Evolutionary conservation across 2,797 vertebrate genomes (phyloP).

Genomic region (Aeoliscus strigatus): DNA sequence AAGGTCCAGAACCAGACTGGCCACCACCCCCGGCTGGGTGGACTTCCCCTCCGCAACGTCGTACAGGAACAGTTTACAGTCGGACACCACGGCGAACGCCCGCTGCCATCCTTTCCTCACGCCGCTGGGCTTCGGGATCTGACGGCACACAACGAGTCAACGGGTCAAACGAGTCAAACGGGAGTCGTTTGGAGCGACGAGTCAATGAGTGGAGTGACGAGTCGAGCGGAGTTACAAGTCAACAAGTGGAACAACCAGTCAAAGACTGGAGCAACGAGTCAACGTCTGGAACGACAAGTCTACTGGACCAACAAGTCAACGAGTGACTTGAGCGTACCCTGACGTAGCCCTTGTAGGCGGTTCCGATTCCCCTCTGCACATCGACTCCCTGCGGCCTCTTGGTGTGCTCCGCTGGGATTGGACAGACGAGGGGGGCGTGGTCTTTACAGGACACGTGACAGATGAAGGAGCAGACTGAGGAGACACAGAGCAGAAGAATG

Average conservation of each 20-base stretch:
- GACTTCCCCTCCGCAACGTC: conserved; percentile 93
- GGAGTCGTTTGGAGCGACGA: neutral
- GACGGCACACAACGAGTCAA: neutral
- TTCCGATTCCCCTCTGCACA: conserved; percentile 94
- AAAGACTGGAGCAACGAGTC: neutral
- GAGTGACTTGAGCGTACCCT: conserved; percentile 76
- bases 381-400: conserved; percentile 94
- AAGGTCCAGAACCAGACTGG: conserved; percentile 92
- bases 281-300: too few species aligned
- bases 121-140: conserved; percentile 95
- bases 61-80: conserved; percentile 94
- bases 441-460: conserved; percentile 95
- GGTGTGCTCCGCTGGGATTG: conserved; percentile 91
- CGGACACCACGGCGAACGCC: conserved; percentile 90
- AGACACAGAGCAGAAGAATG: conserved; percentile 4
- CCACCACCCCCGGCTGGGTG: conserved; percentile 86
- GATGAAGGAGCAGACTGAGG: conserved; percentile 91
- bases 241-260: too few species aligned
- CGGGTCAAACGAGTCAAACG: too few species aligned
- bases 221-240: too few species aligned
- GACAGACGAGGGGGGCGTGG: conserved; percentile 90
- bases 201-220: too few species aligned
- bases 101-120: conserved; percentile 98
- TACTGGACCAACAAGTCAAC: neutral
- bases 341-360: conserved; percentile 94